Conservation (phyloP, 1,140 invertebrate species). For the Nephotettix cincticeps region DNA sequence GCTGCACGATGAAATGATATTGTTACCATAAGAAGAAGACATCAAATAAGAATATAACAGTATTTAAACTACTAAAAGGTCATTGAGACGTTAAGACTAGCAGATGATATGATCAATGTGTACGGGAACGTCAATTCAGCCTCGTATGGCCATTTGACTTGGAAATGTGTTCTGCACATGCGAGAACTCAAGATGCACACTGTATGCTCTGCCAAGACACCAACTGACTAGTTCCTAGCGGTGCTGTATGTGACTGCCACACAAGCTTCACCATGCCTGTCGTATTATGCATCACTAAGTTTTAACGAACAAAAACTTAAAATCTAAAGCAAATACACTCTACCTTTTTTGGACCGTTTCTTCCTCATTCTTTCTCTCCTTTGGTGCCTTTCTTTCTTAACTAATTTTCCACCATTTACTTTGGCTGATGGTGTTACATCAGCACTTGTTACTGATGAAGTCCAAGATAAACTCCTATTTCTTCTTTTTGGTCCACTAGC, state of each 20-base stretch:
- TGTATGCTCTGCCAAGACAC: too few species aligned
- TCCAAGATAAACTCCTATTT: constrained; percentile 30
- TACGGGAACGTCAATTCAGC: too few species aligned
- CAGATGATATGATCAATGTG: too few species aligned
- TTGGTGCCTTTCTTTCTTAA: constrained; percentile 9
- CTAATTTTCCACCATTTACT: constrained; percentile 23
- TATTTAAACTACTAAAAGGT: too few species aligned
- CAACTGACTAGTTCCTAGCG: too few species aligned
- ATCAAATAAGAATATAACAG: too few species aligned
- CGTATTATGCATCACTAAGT: not conserved
- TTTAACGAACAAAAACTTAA: not conserved
- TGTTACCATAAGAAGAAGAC: too few species aligned
- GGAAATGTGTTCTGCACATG: too few species aligned
- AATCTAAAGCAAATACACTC: not conserved
- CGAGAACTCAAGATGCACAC: too few species aligned
- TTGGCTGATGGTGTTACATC: not conserved
- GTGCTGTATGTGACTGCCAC: not conserved
- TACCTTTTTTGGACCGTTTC: constrained; percentile 18
- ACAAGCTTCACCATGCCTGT: not conserved
- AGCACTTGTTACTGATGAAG: constrained; percentile 8
- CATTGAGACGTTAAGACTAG: too few species aligned
- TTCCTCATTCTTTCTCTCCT: constrained; percentile 18
- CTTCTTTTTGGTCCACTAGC: constrained; percentile 22
- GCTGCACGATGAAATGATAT: too few species aligned
- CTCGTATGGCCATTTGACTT: too few species aligned